phyloP scores from a whole-genome alignment of 2,113 vertebrate genomes.

The Xenopus borealis region DNA sequence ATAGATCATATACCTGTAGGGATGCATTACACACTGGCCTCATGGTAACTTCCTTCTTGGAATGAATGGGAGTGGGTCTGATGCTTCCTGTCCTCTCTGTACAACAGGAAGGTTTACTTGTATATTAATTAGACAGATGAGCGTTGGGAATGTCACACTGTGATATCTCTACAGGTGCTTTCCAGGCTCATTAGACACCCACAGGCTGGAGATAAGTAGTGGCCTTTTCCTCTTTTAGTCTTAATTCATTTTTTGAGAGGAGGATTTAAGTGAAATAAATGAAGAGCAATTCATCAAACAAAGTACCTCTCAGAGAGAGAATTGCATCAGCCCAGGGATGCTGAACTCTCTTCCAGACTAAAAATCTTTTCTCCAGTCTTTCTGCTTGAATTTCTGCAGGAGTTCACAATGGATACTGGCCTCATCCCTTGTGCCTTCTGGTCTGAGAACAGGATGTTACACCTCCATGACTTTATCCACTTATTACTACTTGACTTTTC shows the following conservation, averaged over 20 bases:
- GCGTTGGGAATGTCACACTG: slow-evolving; percentile 25
- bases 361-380: no score
- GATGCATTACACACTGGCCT: neutral
- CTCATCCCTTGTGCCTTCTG: no score
- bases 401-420: no score
- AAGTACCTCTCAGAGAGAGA: slow-evolving; percentile 3
- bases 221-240: slow-evolving; percentile 37
- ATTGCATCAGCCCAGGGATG: neutral
- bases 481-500: no score
- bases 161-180: slow-evolving; percentile 23
- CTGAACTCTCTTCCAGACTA: no score
- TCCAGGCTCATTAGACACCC: slow-evolving; percentile 38
- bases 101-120: slow-evolving; percentile 24
- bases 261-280: slow-evolving; percentile 17
- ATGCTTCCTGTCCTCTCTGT: slow-evolving; percentile 18
- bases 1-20: neutral
- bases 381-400: no score
- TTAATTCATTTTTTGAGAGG: slow-evolving; percentile 31
- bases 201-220: slow-evolving; percentile 2
- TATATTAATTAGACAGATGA: slow-evolving; percentile 40
- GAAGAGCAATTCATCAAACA: slow-evolving; percentile 30
- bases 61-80: neutral
- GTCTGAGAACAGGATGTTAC: no score
- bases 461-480: no score
- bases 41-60: no score